phyloP scores from a whole-genome alignment of 1,140 invertebrate species.

The Tetramorium alpestre region DNA sequence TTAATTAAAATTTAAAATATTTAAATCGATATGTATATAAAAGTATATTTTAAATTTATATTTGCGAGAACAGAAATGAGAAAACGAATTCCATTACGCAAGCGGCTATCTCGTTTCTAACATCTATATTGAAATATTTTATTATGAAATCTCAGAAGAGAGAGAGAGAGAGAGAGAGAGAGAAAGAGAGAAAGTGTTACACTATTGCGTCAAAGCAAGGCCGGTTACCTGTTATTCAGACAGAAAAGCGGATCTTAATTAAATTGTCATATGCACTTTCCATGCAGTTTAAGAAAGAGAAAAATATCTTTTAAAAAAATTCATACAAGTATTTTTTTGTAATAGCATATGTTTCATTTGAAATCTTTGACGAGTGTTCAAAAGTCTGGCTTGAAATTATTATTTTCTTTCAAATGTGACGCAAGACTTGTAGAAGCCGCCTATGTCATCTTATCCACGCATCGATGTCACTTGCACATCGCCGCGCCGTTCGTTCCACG shows the following conservation, averaged over 20 bases:
- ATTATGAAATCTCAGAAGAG: constrained; percentile 7
- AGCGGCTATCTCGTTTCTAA: neutral
- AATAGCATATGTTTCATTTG: neutral
- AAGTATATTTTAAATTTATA: neutral
- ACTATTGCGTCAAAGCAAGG: neutral
- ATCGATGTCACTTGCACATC: neutral
- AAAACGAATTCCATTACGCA: neutral
- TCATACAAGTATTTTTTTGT: neutral
- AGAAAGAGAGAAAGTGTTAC: no score
- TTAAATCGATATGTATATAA: neutral
- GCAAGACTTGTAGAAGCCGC: neutral
- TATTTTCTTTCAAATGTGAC: neutral
- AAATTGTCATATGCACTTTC: neutral
- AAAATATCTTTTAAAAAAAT: neutral
- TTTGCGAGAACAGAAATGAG: neutral
- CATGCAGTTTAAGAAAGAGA: neutral
- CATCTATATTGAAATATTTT: neutral
- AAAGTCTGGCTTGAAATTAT: neutral
- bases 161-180: neutral
- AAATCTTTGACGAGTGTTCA: neutral
- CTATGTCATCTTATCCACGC: neutral
- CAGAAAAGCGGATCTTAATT: neutral
- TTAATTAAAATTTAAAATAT: neutral
- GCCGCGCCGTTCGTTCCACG: neutral
- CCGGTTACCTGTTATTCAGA: neutral